Evolutionary conservation across 2,888 invertebrate species (phyloP).

Genomic region (Oasisia sp.): DNA sequence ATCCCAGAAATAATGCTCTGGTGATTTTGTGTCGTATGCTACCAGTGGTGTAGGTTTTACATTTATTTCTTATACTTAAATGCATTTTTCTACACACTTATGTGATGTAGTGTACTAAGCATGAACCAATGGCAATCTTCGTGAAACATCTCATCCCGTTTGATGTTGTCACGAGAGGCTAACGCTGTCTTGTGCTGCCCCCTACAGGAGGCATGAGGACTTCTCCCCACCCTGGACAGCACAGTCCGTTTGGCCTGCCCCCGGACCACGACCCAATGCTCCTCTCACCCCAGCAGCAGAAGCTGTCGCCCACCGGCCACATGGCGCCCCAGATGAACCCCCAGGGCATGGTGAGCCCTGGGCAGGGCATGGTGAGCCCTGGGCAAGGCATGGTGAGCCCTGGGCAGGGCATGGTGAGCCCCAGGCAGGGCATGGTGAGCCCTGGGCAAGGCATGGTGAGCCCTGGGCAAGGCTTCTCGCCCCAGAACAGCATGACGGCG

Average conservation of each 20-base stretch:
- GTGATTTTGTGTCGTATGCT: too few relatives aligned
- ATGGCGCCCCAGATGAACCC: slow-evolving; percentile 33
- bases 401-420: slow-evolving; percentile 26
- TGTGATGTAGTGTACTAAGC: too few relatives aligned
- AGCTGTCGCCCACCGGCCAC: slow-evolving; percentile 49
- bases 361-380: slow-evolving; percentile 27
- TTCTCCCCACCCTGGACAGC: slow-evolving; percentile 26
- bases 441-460: slow-evolving; percentile 43
- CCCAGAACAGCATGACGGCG: slow-evolving; percentile 18
- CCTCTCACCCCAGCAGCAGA: slow-evolving; percentile 55
- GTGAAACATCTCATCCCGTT: too few relatives aligned
- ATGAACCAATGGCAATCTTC: too few relatives aligned
- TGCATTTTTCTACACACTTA: too few relatives aligned
- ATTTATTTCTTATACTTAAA: too few relatives aligned
- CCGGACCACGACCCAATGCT: slow-evolving; percentile 51
- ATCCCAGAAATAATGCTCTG: too few relatives aligned
- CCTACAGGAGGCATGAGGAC: background rate
- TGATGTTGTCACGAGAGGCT: too few relatives aligned
- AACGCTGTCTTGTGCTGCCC: too few relatives aligned
- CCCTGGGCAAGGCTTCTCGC: slow-evolving; percentile 28
- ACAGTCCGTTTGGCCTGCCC: slow-evolving; percentile 52
- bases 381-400: slow-evolving; percentile 28
- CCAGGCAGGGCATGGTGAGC: slow-evolving; percentile 24
- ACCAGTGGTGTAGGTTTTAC: too few relatives aligned
- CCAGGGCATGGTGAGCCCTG: slow-evolving; percentile 42